A percentile compares a stretch with the other conserved stretches of the same genome.
These are phyloP conservation scores for Pyxicephalus adspersus DNA, from an alignment of 2,113 vertebrate species.

Conservation along the genomic window DNA sequence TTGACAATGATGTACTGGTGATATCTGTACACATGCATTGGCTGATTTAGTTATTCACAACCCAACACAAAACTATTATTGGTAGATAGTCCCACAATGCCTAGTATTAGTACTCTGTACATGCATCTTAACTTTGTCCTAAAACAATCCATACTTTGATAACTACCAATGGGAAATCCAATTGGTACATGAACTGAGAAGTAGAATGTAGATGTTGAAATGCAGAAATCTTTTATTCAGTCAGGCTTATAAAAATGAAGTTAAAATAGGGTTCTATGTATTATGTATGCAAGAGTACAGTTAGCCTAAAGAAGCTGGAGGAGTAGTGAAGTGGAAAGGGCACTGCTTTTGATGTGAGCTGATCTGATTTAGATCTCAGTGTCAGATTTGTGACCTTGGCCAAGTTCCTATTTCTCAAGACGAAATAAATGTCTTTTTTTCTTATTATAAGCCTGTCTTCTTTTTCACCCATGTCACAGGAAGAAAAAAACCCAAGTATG, in stretches of 20 bases:
- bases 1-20: no score
- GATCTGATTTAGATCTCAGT: conserved; percentile 32
- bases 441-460: conserved; percentile 19
- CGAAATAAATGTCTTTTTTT: conserved; percentile 6
- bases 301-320: conserved; percentile 4
- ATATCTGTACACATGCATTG: no score
- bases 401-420: conserved; percentile 25
- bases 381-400: conserved; percentile 41
- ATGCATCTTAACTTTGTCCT: no score
- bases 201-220: not conserved
- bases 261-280: not conserved
- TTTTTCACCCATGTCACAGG: conserved; percentile 16
- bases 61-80: no score
- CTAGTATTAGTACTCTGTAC: no score
- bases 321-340: conserved; percentile 27
- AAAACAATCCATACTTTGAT: no score
- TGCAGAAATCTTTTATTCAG: no score
- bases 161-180: not conserved
- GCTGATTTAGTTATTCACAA: no score
- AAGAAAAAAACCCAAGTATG: not conserved
- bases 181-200: not conserved
- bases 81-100: no score
- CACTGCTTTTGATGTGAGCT: conserved; percentile 25
- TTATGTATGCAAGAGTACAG: conserved; percentile 16
- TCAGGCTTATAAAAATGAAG: not conserved